Evolutionary conservation across 2,888 invertebrate species (phyloP).

Genomic region (Nomada ferruginata): DNA sequence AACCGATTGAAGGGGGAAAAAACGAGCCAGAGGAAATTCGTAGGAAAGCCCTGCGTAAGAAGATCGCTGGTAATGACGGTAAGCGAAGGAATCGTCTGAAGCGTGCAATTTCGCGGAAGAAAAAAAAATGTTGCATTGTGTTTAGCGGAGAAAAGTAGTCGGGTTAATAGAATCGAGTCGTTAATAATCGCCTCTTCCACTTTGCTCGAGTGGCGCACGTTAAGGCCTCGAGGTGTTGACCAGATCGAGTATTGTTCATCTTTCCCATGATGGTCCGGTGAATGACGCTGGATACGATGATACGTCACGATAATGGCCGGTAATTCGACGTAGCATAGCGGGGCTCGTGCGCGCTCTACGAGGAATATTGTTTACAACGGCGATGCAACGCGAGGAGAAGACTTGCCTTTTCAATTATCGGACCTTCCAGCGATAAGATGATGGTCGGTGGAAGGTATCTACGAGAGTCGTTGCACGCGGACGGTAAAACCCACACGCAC

Average conservation of each 20-base stretch:
- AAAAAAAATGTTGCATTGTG: constrained; percentile 44
- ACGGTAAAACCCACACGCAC: constrained; percentile 72
- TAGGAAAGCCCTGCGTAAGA: not conserved
- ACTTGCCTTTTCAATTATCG: constrained; percentile 77
- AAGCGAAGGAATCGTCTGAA: constrained; percentile 34
- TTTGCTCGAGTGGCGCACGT: constrained; percentile 64
- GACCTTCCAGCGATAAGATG: constrained; percentile 72
- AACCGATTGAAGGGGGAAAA: not conserved
- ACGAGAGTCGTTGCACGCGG: constrained; percentile 58
- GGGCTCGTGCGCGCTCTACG: constrained; percentile 63
- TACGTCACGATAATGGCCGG: constrained; percentile 80
- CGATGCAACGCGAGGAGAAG: constrained; percentile 50
- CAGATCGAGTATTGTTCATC: constrained; percentile 73
- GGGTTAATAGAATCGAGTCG: constrained; percentile 68
- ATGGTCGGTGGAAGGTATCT: constrained; percentile 67
- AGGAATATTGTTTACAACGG: constrained; percentile 68
- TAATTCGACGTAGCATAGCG: constrained; percentile 77
- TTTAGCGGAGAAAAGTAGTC: constrained; percentile 57
- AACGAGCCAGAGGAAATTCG: not conserved
- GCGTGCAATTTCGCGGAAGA: constrained; percentile 41
- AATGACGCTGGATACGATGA: constrained; percentile 76
- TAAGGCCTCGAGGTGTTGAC: constrained; percentile 71
- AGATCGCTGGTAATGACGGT: constrained; percentile 41
- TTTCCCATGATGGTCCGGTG: constrained; percentile 70
- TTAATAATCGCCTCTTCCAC: constrained; percentile 71